Conservation (phyloP, 2,888 invertebrate species). For the Caradrina kadenii region DNA sequence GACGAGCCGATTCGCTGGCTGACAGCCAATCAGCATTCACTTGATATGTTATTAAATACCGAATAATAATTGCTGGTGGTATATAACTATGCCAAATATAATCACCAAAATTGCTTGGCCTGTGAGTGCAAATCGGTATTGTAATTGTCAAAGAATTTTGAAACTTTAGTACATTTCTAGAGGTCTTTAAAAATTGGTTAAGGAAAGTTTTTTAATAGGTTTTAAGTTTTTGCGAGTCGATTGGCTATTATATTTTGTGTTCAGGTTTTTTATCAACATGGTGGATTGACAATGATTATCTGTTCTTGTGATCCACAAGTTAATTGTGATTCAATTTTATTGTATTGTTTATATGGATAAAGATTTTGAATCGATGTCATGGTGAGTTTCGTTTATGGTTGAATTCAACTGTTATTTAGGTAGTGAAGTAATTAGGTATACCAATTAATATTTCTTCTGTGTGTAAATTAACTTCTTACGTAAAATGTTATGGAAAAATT, state of each 20-base stretch:
- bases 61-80: conserved; percentile 71
- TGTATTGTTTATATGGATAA: conserved; percentile 24
- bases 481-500: not conserved
- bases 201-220: conserved; percentile 61
- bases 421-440: not conserved
- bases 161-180: conserved; percentile 29
- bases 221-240: conserved; percentile 62
- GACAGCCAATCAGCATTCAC: conserved; percentile 76
- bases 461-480: not conserved
- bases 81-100: conserved; percentile 67
- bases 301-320: conserved; percentile 21
- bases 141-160: conserved; percentile 49
- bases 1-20: conserved; percentile 77
- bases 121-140: conserved; percentile 58
- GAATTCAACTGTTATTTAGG: not conserved
- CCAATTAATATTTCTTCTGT: not conserved
- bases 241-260: conserved; percentile 53
- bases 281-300: conserved; percentile 45
- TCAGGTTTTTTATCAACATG: conserved; percentile 45
- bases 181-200: conserved; percentile 63
- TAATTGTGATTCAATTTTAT: conserved; percentile 35
- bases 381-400: conserved; percentile 10
- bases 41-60: conserved; percentile 76
- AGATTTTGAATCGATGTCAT: conserved; percentile 24
- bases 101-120: conserved; percentile 67